phyloP scores from a whole-genome alignment of 2,888 invertebrate genomes.

The Drosophila anceps region DNA sequence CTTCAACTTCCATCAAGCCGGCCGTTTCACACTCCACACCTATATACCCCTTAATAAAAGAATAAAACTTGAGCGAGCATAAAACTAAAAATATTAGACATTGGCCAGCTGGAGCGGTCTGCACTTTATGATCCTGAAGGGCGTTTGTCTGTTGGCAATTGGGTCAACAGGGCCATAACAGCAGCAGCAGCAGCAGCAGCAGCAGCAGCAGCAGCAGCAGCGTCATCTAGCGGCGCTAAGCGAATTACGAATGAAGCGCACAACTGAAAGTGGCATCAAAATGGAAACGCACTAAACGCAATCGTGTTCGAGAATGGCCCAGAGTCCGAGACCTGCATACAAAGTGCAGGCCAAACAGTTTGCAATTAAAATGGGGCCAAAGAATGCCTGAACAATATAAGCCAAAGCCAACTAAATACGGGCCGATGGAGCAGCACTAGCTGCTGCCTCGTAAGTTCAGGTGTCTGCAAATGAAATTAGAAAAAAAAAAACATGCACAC shows the following conservation, averaged over 20 bases:
- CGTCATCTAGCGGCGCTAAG: slow-evolving; percentile 76
- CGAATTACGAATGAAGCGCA: slow-evolving; percentile 63
- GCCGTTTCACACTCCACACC: background rate
- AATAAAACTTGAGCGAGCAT: background rate
- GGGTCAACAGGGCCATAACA: slow-evolving; percentile 73
- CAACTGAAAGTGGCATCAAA: slow-evolving; percentile 72
- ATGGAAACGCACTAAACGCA: slow-evolving; percentile 50
- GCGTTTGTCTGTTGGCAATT: slow-evolving; percentile 59
- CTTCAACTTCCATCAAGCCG: background rate
- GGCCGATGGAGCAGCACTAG: slow-evolving; percentile 13
- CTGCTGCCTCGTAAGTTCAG: slow-evolving; percentile 35
- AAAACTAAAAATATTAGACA: slow-evolving; percentile 8
- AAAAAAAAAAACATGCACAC: slow-evolving; percentile 30
- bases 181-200: slow-evolving; percentile 32
- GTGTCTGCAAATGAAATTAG: slow-evolving; percentile 67
- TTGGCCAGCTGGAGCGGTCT: slow-evolving; percentile 9
- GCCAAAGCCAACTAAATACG: slow-evolving; percentile 39
- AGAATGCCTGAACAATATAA: slow-evolving; percentile 36
- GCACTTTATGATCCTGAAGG: slow-evolving; percentile 43
- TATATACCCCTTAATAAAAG: background rate
- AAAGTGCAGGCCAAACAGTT: slow-evolving; percentile 71
- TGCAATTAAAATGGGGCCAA: slow-evolving; percentile 76
- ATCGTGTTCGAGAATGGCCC: slow-evolving; percentile 25
- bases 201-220: slow-evolving; percentile 25
- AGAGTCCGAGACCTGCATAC: slow-evolving; percentile 63